These are phyloP conservation scores for Bujurquina vittata DNA, from an alignment of 2,113 vertebrate species.

Conservation along the genomic window DNA sequence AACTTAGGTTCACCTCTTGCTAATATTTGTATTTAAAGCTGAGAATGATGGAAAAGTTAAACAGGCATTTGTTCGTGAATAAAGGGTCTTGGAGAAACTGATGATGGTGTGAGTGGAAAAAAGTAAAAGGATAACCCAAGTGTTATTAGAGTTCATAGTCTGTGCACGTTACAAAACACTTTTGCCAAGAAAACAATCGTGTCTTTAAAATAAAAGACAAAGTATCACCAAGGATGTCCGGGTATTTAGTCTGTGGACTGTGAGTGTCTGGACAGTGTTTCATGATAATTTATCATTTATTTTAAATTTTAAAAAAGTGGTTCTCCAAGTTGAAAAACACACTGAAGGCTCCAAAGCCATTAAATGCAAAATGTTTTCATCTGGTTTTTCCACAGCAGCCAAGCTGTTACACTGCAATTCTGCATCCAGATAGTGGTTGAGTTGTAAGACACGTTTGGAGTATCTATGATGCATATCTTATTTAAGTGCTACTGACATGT, in stretches of 20 bases:
- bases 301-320: not conserved
- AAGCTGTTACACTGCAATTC: not conserved
- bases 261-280: not conserved
- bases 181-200: too few species aligned
- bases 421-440: not conserved
- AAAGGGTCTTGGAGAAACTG: not conserved
- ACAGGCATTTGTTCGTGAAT: not conserved
- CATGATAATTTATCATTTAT: not conserved
- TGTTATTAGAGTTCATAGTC: not conserved
- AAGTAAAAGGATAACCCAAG: not conserved
- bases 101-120: not conserved
- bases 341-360: not conserved
- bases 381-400: not conserved
- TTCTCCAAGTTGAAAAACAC: not conserved
- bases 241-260: not conserved
- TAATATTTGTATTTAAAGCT: not conserved
- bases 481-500: constrained; percentile 47
- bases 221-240: too few species aligned
- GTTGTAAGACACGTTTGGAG: not conserved
- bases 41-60: not conserved
- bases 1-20: not conserved
- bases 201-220: too few species aligned
- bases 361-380: not conserved
- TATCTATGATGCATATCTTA: constrained; percentile 18
- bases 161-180: not conserved